Evolutionary conservation across 2,888 invertebrate genomes (phyloP).

Genomic region (Augiades crinisus): DNA sequence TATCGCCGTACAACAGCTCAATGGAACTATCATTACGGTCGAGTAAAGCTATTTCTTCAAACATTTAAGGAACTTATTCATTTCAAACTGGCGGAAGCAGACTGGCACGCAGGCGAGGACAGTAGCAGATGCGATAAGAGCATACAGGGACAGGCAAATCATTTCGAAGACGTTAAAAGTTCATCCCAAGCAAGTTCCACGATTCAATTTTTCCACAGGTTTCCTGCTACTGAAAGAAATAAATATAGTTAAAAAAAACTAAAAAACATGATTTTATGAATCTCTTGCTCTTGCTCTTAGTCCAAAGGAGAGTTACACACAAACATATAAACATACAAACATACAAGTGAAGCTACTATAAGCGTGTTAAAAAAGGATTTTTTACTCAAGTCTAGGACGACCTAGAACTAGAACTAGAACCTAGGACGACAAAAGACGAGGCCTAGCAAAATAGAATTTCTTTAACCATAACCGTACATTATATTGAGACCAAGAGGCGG

Average conservation of each 20-base stretch:
- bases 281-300: too few species aligned
- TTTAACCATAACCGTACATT: too few species aligned
- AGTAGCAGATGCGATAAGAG: constrained; percentile 64
- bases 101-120: constrained; percentile 65
- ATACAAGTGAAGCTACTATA: too few species aligned
- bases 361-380: too few species aligned
- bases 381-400: too few species aligned
- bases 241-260: too few species aligned
- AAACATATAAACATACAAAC: too few species aligned
- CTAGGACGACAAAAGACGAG: too few species aligned
- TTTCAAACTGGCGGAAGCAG: constrained; percentile 55
- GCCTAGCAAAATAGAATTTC: too few species aligned
- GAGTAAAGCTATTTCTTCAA: constrained; percentile 44
- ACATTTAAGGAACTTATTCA: constrained; percentile 56
- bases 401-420: too few species aligned
- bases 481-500: constrained; percentile 46
- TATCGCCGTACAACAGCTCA: constrained; percentile 49
- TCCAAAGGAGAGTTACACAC: too few species aligned
- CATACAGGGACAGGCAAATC: constrained; percentile 70
- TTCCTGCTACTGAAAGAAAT: background rate
- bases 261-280: too few species aligned
- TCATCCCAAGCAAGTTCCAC: constrained; percentile 10
- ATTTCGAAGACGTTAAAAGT: constrained; percentile 39
- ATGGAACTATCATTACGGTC: constrained; percentile 50
- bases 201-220: background rate